phyloP scores from a whole-genome alignment of 2,113 vertebrate genomes.

The Strix aluco region DNA sequence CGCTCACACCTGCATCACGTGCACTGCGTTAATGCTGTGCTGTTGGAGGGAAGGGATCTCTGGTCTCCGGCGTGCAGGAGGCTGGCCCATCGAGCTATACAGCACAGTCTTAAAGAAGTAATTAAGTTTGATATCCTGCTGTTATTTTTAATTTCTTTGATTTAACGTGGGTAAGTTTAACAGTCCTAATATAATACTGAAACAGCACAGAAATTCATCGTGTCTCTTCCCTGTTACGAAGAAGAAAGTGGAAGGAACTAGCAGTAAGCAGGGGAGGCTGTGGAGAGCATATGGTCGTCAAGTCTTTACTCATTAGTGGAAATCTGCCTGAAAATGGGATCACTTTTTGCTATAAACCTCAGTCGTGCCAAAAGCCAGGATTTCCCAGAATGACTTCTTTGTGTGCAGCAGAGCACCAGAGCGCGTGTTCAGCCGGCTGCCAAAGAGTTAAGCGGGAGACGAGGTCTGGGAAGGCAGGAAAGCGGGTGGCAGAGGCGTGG shows the following conservation, averaged over 20 bases:
- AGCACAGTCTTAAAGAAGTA: not conserved
- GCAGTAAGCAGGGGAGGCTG: not conserved
- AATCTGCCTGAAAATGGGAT: conserved; percentile 54
- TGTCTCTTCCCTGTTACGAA: not conserved
- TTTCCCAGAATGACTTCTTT: conserved; percentile 26
- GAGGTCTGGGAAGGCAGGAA: not conserved
- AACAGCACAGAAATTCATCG: not conserved
- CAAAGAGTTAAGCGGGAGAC: not conserved
- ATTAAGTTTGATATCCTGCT: not conserved
- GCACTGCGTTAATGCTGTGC: rapidly evolving
- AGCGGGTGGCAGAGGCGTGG: not conserved
- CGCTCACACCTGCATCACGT: rapidly evolving
- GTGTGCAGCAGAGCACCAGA: not conserved
- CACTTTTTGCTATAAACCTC: conserved; percentile 30
- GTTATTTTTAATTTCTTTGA: conserved; percentile 11
- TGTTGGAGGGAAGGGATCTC: not conserved
- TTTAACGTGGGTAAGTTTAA: not conserved
- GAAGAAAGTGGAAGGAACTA: not conserved
- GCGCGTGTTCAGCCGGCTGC: not conserved
- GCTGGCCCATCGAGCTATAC: not conserved
- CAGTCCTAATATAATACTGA: not conserved
- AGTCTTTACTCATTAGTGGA: conserved; percentile 49
- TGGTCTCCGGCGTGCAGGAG: not conserved
- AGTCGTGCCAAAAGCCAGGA: conserved; percentile 16
- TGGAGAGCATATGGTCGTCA: conserved; percentile 33